Evolutionary conservation across 2,113 vertebrate genomes (phyloP).

Genomic region (Gobius niger): DNA sequence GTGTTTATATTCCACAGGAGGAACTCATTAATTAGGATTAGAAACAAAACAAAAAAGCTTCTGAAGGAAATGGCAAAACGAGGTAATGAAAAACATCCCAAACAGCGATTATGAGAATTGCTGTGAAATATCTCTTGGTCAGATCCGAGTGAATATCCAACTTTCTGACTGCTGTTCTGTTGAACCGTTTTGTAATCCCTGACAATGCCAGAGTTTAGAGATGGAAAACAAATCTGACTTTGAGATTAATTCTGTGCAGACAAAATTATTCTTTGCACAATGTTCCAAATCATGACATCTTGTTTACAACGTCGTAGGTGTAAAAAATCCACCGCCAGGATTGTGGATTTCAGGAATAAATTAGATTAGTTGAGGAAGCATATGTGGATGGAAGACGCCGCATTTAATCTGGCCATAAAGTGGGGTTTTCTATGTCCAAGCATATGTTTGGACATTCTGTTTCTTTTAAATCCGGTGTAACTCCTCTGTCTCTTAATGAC

Average conservation of each 20-base stretch:
- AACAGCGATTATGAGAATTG: background rate
- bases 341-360: background rate
- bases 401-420: slow-evolving; percentile 7
- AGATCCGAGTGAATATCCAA: background rate
- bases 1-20: slow-evolving; percentile 38
- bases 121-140: background rate
- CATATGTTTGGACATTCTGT: slow-evolving; percentile 30
- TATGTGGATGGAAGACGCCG: background rate
- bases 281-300: slow-evolving; percentile 18
- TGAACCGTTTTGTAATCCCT: background rate
- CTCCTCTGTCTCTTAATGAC: slow-evolving; percentile 59
- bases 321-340: slow-evolving; percentile 14
- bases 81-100: background rate
- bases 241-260: slow-evolving; percentile 25
- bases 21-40: slow-evolving; percentile 22
- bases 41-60: slow-evolving; percentile 7
- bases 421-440: slow-evolving; percentile 21
- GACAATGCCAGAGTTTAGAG: slow-evolving; percentile 4
- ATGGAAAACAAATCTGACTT: slow-evolving; percentile 17
- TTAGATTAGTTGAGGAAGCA: background rate
- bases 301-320: slow-evolving; percentile 16
- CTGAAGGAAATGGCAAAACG: background rate
- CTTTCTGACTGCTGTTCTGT: background rate
- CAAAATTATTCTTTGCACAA: slow-evolving; percentile 10
- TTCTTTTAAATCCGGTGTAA: slow-evolving; percentile 53